Evolutionary conservation across 1,140 invertebrate genomes (phyloP).

Genomic region (Drosophila ambigua): DNA sequence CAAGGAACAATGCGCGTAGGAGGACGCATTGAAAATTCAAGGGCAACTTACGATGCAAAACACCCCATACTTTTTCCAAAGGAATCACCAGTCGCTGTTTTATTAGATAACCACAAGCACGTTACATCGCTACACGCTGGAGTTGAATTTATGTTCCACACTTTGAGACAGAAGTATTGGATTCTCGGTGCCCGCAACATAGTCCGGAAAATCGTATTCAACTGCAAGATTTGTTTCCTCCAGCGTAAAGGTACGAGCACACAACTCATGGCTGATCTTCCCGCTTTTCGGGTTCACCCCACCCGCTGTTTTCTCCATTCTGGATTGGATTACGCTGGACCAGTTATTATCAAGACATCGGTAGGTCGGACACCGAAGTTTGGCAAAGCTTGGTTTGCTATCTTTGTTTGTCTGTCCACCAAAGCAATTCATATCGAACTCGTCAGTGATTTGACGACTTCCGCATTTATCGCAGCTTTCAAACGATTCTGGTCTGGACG

Average conservation of each 20-base stretch:
- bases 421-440: not conserved
- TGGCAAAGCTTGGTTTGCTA: not conserved
- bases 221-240: not conserved
- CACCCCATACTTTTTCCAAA: no score
- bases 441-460: not conserved
- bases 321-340: slow-evolving; percentile 1
- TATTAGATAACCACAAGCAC: not conserved
- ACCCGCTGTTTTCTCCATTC: not conserved
- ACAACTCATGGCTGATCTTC: not conserved
- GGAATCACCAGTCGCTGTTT: no score
- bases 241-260: not conserved
- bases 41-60: no score
- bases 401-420: not conserved
- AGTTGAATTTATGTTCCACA: slow-evolving; percentile 4
- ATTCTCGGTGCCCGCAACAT: not conserved
- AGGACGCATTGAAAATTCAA: not conserved
- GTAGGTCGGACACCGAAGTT: not conserved
- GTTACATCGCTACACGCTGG: not conserved
- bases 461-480: slow-evolving; percentile 1
- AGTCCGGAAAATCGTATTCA: slow-evolving; percentile 5
- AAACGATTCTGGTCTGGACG: not conserved
- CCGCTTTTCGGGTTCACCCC: no score
- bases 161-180: not conserved
- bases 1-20: not conserved
- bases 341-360: not conserved